phyloP scores from a whole-genome alignment of 2,888 invertebrate species.

The Oxycera nigricornis region DNA sequence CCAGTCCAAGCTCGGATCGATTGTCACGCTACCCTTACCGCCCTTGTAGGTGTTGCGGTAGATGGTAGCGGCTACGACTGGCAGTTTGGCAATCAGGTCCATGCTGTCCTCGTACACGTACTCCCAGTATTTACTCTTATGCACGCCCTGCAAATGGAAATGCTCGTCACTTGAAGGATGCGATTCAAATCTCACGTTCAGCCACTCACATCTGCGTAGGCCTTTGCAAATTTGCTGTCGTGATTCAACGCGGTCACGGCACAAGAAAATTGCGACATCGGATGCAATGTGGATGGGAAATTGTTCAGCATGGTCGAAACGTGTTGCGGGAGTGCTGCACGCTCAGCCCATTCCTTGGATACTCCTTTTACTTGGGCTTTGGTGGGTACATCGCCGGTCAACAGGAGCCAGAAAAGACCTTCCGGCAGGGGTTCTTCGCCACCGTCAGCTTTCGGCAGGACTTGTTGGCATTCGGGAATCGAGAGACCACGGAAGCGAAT shows the following conservation, averaged over 20 bases:
- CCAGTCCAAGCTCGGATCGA: slow-evolving; percentile 83
- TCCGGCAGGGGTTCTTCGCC: slow-evolving; percentile 89
- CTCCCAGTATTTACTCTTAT: slow-evolving; percentile 83
- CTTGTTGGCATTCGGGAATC: slow-evolving; percentile 90
- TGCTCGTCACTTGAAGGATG: neutral
- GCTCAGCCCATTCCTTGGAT: slow-evolving; percentile 80
- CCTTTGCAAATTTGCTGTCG: slow-evolving; percentile 84
- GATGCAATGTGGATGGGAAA: slow-evolving; percentile 80
- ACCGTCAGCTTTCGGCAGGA: slow-evolving; percentile 79
- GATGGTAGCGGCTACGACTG: slow-evolving; percentile 85
- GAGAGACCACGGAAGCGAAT: slow-evolving; percentile 91
- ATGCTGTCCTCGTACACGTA: slow-evolving; percentile 81
- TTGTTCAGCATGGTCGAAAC: slow-evolving; percentile 83
- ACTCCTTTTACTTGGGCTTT: slow-evolving; percentile 76
- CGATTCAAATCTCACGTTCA: neutral
- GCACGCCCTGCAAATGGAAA: slow-evolving; percentile 65
- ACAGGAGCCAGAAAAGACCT: slow-evolving; percentile 91
- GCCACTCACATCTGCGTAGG: slow-evolving; percentile 65
- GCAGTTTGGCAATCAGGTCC: slow-evolving; percentile 87
- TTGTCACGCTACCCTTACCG: slow-evolving; percentile 75
- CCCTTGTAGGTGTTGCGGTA: slow-evolving; percentile 78
- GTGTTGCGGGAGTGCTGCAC: slow-evolving; percentile 76
- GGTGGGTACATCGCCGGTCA: slow-evolving; percentile 88
- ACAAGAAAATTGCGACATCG: slow-evolving; percentile 85
- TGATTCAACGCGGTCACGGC: slow-evolving; percentile 83